phyloP scores from a whole-genome alignment of 2,888 invertebrate genomes.

The Drosophila neonasuta region DNA sequence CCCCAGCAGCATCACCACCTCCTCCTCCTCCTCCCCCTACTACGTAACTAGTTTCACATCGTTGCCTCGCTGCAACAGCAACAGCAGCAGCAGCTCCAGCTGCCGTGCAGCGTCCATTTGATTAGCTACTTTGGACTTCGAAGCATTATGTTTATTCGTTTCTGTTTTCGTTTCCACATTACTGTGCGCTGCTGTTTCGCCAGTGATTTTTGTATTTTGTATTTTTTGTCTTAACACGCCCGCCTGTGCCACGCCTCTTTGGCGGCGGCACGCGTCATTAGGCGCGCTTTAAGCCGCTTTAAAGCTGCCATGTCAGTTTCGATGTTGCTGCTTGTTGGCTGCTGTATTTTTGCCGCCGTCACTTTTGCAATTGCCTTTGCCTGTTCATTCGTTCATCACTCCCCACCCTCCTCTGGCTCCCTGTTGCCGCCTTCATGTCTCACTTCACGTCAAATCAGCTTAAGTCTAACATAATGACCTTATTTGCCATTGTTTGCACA shows the following conservation, averaged over 20 bases:
- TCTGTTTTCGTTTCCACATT: conserved; percentile 12
- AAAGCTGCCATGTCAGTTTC: conserved; percentile 43
- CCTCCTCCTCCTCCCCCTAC: conserved; percentile 16
- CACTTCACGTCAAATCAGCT: conserved; percentile 70
- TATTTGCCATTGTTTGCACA: conserved; percentile 76
- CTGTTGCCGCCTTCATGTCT: conserved; percentile 4
- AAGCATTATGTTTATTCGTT: conserved; percentile 35
- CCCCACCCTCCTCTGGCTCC: background rate
- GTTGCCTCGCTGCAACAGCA: conserved; percentile 46
- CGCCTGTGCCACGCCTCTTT: conserved; percentile 54
- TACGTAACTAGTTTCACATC: conserved; percentile 72
- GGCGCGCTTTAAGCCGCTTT: conserved; percentile 71
- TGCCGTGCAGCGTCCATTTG: conserved; percentile 53
- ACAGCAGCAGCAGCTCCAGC: conserved; percentile 29
- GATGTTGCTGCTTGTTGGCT: conserved; percentile 5
- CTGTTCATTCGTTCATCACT: conserved; percentile 31
- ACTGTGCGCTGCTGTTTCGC: background rate
- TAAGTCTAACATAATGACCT: conserved; percentile 75
- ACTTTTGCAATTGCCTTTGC: conserved; percentile 71
- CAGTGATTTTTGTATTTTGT: conserved; percentile 11
- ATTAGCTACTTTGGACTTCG: conserved; percentile 57
- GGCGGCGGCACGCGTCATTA: conserved; percentile 72
- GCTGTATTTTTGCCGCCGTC: conserved; percentile 34
- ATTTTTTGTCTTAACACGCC: conserved; percentile 36
- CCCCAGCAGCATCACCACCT: background rate